Evolutionary conservation across 1,140 invertebrate genomes (phyloP).

Genomic region (Lineus longissimus): DNA sequence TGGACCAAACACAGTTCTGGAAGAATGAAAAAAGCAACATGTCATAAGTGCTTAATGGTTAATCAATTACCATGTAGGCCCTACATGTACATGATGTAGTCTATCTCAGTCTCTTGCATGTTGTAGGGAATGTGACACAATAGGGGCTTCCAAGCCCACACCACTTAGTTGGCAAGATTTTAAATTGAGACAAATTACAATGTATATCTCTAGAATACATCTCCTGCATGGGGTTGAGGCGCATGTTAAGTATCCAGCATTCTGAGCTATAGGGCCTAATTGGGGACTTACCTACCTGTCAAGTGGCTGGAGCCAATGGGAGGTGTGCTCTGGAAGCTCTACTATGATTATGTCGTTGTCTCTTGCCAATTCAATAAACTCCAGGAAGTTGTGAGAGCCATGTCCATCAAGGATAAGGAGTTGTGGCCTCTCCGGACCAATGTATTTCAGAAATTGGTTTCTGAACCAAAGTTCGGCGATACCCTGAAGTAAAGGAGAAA

Average conservation of each 20-base stretch:
- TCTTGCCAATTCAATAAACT: slow-evolving; percentile 6
- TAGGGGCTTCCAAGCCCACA: too few relatives aligned
- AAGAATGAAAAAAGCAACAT: too few relatives aligned
- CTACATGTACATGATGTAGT: too few relatives aligned
- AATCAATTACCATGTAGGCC: too few relatives aligned
- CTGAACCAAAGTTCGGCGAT: slow-evolving; percentile 6
- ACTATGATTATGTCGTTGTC: slow-evolving; percentile 22
- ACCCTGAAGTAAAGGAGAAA: slow-evolving; percentile 6
- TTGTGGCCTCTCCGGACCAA: slow-evolving; percentile 1
- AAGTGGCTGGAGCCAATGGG: slow-evolving; percentile 25
- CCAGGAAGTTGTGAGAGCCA: slow-evolving; percentile 7
- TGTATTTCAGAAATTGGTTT: not conserved
- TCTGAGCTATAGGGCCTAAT: not conserved
- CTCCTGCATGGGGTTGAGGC: too few relatives aligned
- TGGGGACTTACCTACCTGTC: slow-evolving; percentile 14
- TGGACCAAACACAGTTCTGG: not conserved
- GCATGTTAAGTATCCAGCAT: too few relatives aligned
- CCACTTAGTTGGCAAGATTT: too few relatives aligned
- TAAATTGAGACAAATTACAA: not conserved
- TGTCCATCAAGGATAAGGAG: slow-evolving; percentile 12
- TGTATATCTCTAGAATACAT: not conserved
- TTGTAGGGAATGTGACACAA: too few relatives aligned
- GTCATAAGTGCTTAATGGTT: too few relatives aligned
- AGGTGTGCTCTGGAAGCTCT: slow-evolving; percentile 30
- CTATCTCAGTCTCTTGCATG: too few relatives aligned